Evolutionary conservation across 2,888 invertebrate genomes (phyloP).

Genomic region (Chydorus sphaericus): DNA sequence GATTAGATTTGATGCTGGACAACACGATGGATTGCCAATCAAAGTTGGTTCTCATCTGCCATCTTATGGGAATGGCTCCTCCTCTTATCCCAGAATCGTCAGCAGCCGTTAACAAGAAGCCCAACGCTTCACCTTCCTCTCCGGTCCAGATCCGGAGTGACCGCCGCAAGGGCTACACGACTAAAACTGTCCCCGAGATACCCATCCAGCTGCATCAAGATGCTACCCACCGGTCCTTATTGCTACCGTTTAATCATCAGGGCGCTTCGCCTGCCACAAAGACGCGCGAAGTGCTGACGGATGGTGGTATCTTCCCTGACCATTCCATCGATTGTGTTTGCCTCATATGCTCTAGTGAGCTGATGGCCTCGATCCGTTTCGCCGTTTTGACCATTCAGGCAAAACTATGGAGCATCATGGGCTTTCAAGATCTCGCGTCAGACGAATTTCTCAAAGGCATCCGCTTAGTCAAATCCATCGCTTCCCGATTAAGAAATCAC

Average conservation of each 20-base stretch:
- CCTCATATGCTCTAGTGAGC: not conserved
- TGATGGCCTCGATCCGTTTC: not conserved
- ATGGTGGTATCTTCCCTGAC: not conserved
- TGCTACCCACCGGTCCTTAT: not conserved
- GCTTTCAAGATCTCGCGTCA: not conserved
- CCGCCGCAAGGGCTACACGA: not conserved
- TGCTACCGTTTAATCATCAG: not conserved
- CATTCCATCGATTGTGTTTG: not conserved
- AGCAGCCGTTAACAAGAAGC: not conserved
- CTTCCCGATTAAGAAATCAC: not conserved
- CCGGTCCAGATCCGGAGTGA: not conserved
- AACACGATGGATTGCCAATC: constrained; percentile 3
- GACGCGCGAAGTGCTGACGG: not conserved
- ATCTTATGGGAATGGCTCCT: not conserved
- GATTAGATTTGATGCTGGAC: not conserved
- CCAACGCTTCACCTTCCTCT: not conserved
- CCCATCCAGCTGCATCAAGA: not conserved
- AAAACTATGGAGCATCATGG: not conserved
- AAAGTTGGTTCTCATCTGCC: constrained; percentile 1
- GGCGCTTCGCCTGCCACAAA: not conserved
- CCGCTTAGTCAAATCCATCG: not conserved
- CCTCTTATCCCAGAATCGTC: not conserved
- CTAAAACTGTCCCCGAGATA: not conserved
- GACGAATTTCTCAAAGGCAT: not conserved
- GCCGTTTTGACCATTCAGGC: not conserved